These are phyloP conservation scores for Streblospio benedicti DNA, from an alignment of 1,140 invertebrate species.

Conservation along the genomic window DNA sequence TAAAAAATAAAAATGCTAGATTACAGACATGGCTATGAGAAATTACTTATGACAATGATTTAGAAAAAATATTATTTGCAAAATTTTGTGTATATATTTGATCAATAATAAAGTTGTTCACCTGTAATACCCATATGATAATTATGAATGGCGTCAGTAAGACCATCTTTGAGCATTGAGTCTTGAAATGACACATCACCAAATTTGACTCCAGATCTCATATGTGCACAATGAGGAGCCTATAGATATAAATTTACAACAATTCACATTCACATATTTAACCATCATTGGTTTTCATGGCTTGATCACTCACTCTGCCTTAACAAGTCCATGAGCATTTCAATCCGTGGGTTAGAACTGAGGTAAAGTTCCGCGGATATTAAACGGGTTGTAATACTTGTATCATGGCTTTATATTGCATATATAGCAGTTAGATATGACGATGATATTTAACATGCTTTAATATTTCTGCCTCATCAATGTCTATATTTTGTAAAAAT, in stretches of 20 bases:
- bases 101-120: conserved; percentile 34
- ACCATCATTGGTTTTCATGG: neutral
- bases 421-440: too few relatives aligned
- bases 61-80: conserved; percentile 10
- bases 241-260: conserved; percentile 30
- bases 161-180: conserved; percentile 66
- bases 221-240: conserved; percentile 61
- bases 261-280: neutral
- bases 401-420: too few relatives aligned
- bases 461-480: too few relatives aligned
- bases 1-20: conserved; percentile 10
- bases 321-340: too few relatives aligned
- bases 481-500: too few relatives aligned
- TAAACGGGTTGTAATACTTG: too few relatives aligned
- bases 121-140: conserved; percentile 80
- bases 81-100: too few relatives aligned
- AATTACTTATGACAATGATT: conserved; percentile 5
- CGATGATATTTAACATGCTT: too few relatives aligned
- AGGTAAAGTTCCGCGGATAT: too few relatives aligned
- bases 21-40: conserved; percentile 8
- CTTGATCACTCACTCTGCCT: too few relatives aligned
- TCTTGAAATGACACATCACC: conserved; percentile 61
- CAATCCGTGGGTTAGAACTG: too few relatives aligned
- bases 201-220: conserved; percentile 63
- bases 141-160: conserved; percentile 69